A percentile compares a stretch with the other conserved stretches of the same genome.
Conservation (phyloP, 2,888 invertebrate species). For the Hipparchia sbordonii region DNA sequence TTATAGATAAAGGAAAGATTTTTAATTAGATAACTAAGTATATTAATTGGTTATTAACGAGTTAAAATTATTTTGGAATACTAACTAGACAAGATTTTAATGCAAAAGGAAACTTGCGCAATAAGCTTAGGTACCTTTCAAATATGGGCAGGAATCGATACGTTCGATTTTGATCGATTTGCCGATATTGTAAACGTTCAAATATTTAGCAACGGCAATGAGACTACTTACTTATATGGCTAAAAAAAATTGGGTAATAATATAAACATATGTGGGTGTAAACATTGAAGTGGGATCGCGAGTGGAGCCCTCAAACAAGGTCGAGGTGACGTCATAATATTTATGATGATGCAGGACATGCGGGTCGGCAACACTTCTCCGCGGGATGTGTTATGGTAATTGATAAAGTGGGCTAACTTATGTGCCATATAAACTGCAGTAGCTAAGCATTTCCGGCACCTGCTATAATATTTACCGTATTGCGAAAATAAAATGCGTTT, state of each 20-base stretch:
- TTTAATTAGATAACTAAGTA: not conserved
- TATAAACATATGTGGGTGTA: constrained; percentile 55
- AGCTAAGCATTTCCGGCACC: constrained; percentile 55
- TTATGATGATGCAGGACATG: constrained; percentile 68
- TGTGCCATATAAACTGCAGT: constrained; percentile 46
- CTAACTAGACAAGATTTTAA: not conserved
- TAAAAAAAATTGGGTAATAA: constrained; percentile 32
- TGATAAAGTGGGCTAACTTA: constrained; percentile 62
- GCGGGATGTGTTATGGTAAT: constrained; percentile 62
- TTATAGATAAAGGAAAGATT: too few relatives aligned
- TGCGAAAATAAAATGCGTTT: too few relatives aligned
- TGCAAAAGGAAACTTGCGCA: not conserved
- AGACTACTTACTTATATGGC: constrained; percentile 15
- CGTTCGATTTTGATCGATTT: not conserved
- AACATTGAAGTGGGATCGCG: constrained; percentile 61
- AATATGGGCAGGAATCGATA: constrained; percentile 1
- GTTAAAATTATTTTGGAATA: not conserved
- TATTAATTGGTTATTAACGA: not conserved
- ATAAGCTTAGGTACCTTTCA: not conserved
- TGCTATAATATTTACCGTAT: not conserved
- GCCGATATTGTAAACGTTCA: constrained; percentile 2
- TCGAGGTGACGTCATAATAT: constrained; percentile 70
- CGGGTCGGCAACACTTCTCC: constrained; percentile 54
- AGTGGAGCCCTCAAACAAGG: constrained; percentile 66
- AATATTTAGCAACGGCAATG: constrained; percentile 27